Conservation (phyloP, 2,113 vertebrate genomes). For the Aspidoscelis tigris region DNA sequence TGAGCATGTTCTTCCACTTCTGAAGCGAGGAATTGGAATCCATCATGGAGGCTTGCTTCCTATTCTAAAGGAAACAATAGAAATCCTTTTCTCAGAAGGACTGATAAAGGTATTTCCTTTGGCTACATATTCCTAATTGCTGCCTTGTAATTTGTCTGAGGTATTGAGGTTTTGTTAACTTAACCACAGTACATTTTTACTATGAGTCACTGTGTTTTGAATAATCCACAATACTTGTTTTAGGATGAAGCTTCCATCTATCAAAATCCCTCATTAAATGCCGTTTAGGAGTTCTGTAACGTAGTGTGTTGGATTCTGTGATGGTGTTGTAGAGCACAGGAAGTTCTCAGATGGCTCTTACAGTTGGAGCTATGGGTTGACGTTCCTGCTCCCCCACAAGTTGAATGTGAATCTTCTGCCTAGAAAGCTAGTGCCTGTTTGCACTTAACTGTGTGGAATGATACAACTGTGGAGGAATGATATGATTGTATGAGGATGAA, state of each 20-base stretch:
- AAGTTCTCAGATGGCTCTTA: too few species aligned
- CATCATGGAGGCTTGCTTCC: slow-evolving; percentile 97
- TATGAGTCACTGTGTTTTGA: neutral
- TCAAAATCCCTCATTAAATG: neutral
- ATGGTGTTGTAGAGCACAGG: neutral
- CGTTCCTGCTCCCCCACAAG: too few species aligned
- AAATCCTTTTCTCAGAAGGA: slow-evolving; percentile 98
- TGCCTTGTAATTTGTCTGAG: neutral
- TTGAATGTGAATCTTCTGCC: too few species aligned
- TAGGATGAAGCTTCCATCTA: too few species aligned
- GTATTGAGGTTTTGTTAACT: neutral
- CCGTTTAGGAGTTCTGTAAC: neutral
- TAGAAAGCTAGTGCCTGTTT: too few species aligned
- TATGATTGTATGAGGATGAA: too few species aligned
- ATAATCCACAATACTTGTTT: neutral
- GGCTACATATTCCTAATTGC: neutral
- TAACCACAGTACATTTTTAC: neutral
- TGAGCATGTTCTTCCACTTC: slow-evolving; percentile 89
- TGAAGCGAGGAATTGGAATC: slow-evolving; percentile 96
- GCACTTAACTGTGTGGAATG: too few species aligned
- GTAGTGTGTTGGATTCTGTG: neutral
- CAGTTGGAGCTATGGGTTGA: too few species aligned
- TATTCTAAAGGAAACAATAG: slow-evolving; percentile 98
- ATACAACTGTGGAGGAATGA: too few species aligned
- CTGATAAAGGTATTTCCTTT: slow-evolving; percentile 87